These are phyloP conservation scores for Rhimphoctona megacephalus DNA, from an alignment of 2,888 invertebrate genomes.

Conservation along the genomic window DNA sequence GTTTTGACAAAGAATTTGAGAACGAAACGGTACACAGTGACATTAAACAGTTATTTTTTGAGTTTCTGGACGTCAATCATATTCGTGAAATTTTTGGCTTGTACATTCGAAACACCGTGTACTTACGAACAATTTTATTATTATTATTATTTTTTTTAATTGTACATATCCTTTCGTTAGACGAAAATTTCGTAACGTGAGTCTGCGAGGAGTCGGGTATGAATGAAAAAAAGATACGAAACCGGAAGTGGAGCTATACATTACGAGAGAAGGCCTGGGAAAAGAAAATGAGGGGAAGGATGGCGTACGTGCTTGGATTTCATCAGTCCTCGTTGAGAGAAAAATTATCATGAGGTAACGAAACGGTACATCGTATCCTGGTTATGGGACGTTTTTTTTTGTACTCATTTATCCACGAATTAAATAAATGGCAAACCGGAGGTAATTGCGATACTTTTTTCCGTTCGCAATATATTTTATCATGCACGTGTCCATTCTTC, in stretches of 20 bases:
- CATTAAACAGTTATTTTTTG: background rate
- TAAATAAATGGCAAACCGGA: background rate
- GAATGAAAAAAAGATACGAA: slow-evolving; percentile 28
- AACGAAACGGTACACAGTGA: background rate
- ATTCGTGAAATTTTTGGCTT: background rate
- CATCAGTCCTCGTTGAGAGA: slow-evolving; percentile 6
- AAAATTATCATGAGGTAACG: slow-evolving; percentile 19
- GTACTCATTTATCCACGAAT: background rate
- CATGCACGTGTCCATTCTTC: background rate
- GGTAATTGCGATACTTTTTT: background rate
- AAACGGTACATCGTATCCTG: slow-evolving; percentile 26
- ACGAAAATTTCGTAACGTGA: slow-evolving; percentile 32
- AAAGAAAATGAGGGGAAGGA: slow-evolving; percentile 20
- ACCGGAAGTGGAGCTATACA: slow-evolving; percentile 37
- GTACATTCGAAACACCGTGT: no score
- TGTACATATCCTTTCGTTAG: slow-evolving; percentile 20
- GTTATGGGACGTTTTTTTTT: slow-evolving; percentile 7
- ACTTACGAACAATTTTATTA: background rate
- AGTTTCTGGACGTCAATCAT: background rate
- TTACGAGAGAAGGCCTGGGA: slow-evolving; percentile 44
- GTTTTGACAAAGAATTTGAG: background rate
- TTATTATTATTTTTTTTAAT: slow-evolving; percentile 10
- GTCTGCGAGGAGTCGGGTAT: slow-evolving; percentile 7
- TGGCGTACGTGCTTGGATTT: slow-evolving; percentile 27
- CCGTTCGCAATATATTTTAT: background rate